Evolutionary conservation across 2,797 vertebrate genomes (phyloP).

Genomic region (Pseudochromis fuscus): DNA sequence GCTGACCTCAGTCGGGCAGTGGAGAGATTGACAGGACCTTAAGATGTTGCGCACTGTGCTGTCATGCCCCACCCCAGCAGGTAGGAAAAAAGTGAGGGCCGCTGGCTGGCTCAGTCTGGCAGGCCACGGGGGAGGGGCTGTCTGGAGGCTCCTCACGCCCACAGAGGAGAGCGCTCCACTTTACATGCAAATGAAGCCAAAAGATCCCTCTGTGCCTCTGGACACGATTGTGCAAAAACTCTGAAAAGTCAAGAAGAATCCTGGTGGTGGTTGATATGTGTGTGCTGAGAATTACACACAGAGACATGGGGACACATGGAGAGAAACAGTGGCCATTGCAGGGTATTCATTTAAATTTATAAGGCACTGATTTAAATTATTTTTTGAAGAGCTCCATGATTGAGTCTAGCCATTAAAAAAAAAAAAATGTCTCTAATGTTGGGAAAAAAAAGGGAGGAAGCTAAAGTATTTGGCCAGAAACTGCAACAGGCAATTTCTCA

Average conservation of each 20-base stretch:
- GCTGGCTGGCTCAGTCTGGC: slow-evolving; percentile 73
- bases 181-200: slow-evolving; percentile 85
- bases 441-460: not conserved
- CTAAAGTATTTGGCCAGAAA: slow-evolving; percentile 37
- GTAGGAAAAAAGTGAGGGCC: slow-evolving; percentile 76
- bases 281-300: slow-evolving; percentile 33
- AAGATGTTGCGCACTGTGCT: slow-evolving; percentile 78
- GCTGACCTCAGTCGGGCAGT: slow-evolving; percentile 70
- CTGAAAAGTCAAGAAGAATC: slow-evolving; percentile 69
- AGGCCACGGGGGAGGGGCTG: slow-evolving; percentile 77
- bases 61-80: slow-evolving; percentile 79
- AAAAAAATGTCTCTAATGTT: slow-evolving; percentile 2
- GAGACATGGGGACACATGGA: slow-evolving; percentile 16
- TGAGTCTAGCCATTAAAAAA: slow-evolving; percentile 10
- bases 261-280: slow-evolving; percentile 39
- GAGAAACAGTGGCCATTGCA: slow-evolving; percentile 32
- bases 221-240: slow-evolving; percentile 69
- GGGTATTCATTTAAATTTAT: slow-evolving; percentile 46
- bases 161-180: slow-evolving; percentile 74
- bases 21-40: slow-evolving; percentile 82
- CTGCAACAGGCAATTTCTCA: slow-evolving; percentile 25
- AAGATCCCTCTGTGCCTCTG: slow-evolving; percentile 77
- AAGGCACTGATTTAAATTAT: slow-evolving; percentile 35
- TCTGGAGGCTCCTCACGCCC: slow-evolving; percentile 77
- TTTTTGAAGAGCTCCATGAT: slow-evolving; percentile 10